Percentiles rank a stretch among this genome's conserved stretches.
Conservation (phyloP, 1,140 invertebrate species). For the Caenorhabditis brenneri region DNA sequence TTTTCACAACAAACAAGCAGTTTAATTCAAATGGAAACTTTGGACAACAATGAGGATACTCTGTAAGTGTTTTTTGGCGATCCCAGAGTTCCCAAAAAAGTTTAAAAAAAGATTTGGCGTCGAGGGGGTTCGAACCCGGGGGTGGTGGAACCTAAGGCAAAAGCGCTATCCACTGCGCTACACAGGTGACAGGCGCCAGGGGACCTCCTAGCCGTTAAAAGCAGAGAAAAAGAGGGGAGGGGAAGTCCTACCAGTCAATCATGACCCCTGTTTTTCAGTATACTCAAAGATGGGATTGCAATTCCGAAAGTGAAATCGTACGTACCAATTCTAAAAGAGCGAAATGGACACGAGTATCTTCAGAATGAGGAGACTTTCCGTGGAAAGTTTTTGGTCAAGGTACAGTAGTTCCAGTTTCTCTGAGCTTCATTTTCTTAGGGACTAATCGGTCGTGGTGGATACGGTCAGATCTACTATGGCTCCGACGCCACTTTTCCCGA, state of each 20-base stretch:
- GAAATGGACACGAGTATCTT: slow-evolving; percentile 1
- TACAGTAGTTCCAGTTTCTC: not conserved
- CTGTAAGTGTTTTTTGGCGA: not conserved
- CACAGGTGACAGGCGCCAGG: no score
- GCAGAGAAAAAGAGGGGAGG: no score
- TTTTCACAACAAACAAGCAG: not conserved
- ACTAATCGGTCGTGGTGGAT: slow-evolving; percentile 95
- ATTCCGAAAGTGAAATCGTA: slow-evolving; percentile 2
- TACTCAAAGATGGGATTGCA: not conserved
- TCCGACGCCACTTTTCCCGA: slow-evolving; percentile 80
- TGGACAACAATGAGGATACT: not conserved
- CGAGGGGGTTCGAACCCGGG: no score
- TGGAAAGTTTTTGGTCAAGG: slow-evolving; percentile 24
- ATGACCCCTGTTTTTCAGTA: no score
- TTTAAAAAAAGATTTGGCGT: no score
- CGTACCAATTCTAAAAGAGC: not conserved
- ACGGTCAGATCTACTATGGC: slow-evolving; percentile 99
- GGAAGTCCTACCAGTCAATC: no score
- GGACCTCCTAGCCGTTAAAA: no score
- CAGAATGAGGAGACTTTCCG: not conserved
- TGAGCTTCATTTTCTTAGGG: slow-evolving; percentile 70
- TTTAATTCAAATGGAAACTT: slow-evolving; percentile 32
- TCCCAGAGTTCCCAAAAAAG: no score
- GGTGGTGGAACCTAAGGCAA: no score
- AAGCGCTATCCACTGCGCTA: no score